Evolutionary conservation across 1,140 invertebrate species (phyloP).

Genomic region (Gryon sp.): DNA sequence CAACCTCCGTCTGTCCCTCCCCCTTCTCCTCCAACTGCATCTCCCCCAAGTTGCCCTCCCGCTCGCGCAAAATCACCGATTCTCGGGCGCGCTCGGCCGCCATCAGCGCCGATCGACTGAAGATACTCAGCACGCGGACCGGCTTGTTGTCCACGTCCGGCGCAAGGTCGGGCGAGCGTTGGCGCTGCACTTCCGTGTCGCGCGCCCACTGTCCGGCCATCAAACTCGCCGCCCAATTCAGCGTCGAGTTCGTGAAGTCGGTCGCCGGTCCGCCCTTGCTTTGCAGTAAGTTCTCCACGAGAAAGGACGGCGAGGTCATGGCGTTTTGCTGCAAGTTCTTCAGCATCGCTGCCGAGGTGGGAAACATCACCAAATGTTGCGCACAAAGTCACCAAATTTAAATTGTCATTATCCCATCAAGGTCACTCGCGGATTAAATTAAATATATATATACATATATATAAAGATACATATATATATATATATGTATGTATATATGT

Average conservation of each 20-base stretch:
- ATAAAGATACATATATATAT: no score
- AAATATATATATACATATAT: no score
- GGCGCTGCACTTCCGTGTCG: slow-evolving; percentile 65
- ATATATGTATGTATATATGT: no score
- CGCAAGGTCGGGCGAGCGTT: slow-evolving; percentile 43
- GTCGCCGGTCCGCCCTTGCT: slow-evolving; percentile 74
- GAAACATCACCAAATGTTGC: slow-evolving; percentile 73
- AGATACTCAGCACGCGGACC: slow-evolving; percentile 26
- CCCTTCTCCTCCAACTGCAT: slow-evolving; percentile 64
- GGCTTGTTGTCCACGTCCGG: slow-evolving; percentile 38
- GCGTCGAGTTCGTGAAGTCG: slow-evolving; percentile 74
- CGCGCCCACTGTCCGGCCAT: slow-evolving; percentile 73
- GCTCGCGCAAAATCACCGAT: slow-evolving; percentile 41
- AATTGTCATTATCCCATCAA: slow-evolving; percentile 39
- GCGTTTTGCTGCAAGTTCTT: slow-evolving; percentile 77
- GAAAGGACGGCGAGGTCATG: slow-evolving; percentile 78
- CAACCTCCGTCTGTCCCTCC: slow-evolving; percentile 60
- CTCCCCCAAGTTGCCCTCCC: slow-evolving; percentile 26
- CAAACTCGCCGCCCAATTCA: slow-evolving; percentile 76
- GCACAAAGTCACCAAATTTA: slow-evolving; percentile 12
- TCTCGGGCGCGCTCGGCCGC: slow-evolving; percentile 37
- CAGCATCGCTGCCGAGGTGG: slow-evolving; percentile 77
- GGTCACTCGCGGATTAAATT: slow-evolving; percentile 17
- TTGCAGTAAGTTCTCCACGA: slow-evolving; percentile 81
- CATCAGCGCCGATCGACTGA: slow-evolving; percentile 37